Evolutionary conservation across 2,888 invertebrate species (phyloP).

Genomic region (Melinaea marsaeus): DNA sequence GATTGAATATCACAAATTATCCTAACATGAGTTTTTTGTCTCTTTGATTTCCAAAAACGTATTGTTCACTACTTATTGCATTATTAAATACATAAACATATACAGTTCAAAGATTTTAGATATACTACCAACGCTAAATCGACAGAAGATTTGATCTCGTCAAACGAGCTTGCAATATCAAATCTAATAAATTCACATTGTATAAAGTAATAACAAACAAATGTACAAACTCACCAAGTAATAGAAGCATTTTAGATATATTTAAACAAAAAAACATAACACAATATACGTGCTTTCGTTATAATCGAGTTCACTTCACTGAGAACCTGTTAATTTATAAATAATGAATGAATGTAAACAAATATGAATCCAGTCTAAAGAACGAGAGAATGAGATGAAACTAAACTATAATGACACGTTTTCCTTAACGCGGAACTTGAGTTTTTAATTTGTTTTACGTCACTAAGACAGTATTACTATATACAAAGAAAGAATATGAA

Average conservation of each 20-base stretch:
- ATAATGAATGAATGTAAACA: conserved; percentile 23
- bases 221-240: conserved; percentile 21
- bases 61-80: too few species aligned
- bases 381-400: conserved; percentile 16
- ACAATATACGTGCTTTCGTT: conserved; percentile 13
- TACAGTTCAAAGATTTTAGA: too few species aligned
- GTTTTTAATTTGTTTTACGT: conserved; percentile 7
- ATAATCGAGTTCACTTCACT: conserved; percentile 16
- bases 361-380: conserved; percentile 13
- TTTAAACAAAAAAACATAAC: conserved; percentile 9
- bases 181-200: not conserved
- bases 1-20: too few species aligned
- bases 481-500: too few species aligned
- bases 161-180: not conserved
- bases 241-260: conserved; percentile 17
- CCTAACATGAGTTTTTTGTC: too few species aligned
- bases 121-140: too few species aligned
- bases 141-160: too few species aligned
- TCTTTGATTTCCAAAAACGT: too few species aligned
- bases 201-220: conserved; percentile 3
- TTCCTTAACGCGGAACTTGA: conserved; percentile 11
- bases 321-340: conserved; percentile 14
- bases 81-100: too few species aligned
- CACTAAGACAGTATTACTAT: not conserved
- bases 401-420: conserved; percentile 7